phyloP scores from a whole-genome alignment of 2,797 vertebrate genomes.

The Echiichthys vipera region DNA sequence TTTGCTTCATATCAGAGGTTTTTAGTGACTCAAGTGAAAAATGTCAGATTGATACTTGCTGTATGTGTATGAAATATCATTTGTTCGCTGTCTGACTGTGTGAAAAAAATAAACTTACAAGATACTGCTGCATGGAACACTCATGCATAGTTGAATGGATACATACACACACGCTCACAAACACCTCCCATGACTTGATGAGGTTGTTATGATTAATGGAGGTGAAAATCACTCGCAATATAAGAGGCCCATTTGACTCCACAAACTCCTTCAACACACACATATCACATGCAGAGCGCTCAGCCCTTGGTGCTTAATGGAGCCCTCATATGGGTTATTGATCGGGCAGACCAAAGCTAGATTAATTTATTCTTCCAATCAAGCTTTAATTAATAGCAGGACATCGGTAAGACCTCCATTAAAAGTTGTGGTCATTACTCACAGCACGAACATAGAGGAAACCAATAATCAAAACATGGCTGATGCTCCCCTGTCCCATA shows the following conservation, averaged over 20 bases:
- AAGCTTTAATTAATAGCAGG: slow-evolving; percentile 87
- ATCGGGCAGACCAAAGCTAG: slow-evolving; percentile 80
- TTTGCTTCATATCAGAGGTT: slow-evolving; percentile 39
- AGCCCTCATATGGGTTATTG: slow-evolving; percentile 85
- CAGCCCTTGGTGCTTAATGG: slow-evolving; percentile 79
- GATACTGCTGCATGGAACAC: not conserved
- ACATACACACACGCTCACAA: slow-evolving; percentile 6
- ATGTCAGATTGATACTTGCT: slow-evolving; percentile 45
- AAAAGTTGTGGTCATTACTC: slow-evolving; percentile 80
- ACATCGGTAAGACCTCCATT: slow-evolving; percentile 79
- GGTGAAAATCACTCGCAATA: slow-evolving; percentile 79
- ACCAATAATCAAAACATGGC: slow-evolving; percentile 76
- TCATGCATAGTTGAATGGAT: not conserved
- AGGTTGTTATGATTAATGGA: slow-evolving; percentile 84
- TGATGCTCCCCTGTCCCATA: slow-evolving; percentile 50
- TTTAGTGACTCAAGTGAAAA: slow-evolving; percentile 46
- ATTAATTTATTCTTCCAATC: slow-evolving; percentile 89
- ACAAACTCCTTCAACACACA: slow-evolving; percentile 63
- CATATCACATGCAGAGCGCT: slow-evolving; percentile 66
- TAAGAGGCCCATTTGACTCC: slow-evolving; percentile 71
- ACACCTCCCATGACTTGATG: slow-evolving; percentile 60
- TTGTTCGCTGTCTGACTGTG: slow-evolving; percentile 15
- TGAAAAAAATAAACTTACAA: slow-evolving; percentile 15
- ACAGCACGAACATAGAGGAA: slow-evolving; percentile 69
- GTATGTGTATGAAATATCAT: slow-evolving; percentile 39